Conservation (phyloP, 2,113 vertebrate genomes). For the Haemorhous mexicanus region DNA sequence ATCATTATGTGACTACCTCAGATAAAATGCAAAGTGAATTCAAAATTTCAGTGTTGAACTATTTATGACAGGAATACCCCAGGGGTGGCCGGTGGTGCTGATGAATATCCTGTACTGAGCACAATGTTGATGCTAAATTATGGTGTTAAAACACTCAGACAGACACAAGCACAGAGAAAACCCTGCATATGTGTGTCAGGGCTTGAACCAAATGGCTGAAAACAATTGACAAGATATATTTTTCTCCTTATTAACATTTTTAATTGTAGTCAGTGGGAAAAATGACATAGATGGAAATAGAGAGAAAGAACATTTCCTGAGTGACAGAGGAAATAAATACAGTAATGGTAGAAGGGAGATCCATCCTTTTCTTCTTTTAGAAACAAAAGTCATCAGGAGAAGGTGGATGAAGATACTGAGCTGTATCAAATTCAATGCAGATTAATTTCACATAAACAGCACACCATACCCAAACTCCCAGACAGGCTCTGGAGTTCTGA, state of each 20-base stretch:
- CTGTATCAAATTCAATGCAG: background rate
- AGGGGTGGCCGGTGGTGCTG: background rate
- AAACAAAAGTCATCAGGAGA: background rate
- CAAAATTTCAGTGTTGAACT: background rate
- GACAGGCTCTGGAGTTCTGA: background rate
- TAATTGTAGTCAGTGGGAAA: background rate
- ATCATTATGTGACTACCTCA: background rate
- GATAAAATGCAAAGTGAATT: background rate
- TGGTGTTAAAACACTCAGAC: background rate
- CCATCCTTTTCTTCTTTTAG: background rate
- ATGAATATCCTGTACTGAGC: background rate
- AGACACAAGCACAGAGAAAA: background rate
- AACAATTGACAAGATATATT: background rate
- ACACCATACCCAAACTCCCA: background rate
- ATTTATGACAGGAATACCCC: background rate
- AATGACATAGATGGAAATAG: background rate
- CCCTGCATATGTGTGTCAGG: accelerated
- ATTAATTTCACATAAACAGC: background rate
- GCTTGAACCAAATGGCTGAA: background rate
- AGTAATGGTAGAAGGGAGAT: background rate
- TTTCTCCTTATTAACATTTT: background rate
- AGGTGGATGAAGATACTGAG: background rate
- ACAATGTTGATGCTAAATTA: background rate
- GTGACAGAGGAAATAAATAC: background rate
- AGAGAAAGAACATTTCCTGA: background rate